Percentiles rank a stretch among this genome's conserved stretches.
Conservation (phyloP, 2,113 vertebrate species). For the Archocentrus centrarchus region DNA sequence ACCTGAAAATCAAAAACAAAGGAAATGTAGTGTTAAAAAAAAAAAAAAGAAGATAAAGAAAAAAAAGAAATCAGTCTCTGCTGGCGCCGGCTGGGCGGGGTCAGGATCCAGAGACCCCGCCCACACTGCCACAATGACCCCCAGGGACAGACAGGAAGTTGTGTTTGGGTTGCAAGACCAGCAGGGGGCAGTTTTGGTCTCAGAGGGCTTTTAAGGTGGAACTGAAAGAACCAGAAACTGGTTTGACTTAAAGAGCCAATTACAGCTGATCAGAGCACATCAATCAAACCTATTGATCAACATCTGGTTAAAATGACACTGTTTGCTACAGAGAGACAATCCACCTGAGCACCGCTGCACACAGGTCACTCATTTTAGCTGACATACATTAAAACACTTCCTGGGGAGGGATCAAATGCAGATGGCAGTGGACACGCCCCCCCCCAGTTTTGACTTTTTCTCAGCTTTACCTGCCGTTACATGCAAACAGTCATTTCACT, state of each 20-base stretch:
- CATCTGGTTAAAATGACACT: neutral
- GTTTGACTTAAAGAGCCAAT: neutral
- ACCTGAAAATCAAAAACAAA: conserved; percentile 57
- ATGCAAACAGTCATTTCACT: no score
- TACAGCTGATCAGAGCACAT: no score
- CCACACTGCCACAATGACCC: neutral
- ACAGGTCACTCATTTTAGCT: no score
- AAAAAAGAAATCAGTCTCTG: neutral
- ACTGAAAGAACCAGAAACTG: neutral
- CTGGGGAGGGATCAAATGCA: no score
- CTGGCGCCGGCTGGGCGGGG: neutral
- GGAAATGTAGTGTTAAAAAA: conserved; percentile 71
- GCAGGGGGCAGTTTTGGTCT: conserved; percentile 22
- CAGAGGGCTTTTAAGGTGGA: conserved; percentile 19
- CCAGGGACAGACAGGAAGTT: neutral
- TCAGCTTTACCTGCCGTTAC: no score
- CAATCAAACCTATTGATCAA: neutral
- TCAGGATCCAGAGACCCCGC: neutral
- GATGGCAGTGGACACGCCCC: neutral
- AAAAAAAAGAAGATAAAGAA: neutral
- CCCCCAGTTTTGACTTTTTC: no score
- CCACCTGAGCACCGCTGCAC: neutral
- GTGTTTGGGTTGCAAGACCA: conserved; percentile 15
- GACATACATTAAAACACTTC: no score
- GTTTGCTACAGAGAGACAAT: conserved; percentile 1